Conservation (phyloP, 2,888 invertebrate species). For the Epicampocera succincta region DNA sequence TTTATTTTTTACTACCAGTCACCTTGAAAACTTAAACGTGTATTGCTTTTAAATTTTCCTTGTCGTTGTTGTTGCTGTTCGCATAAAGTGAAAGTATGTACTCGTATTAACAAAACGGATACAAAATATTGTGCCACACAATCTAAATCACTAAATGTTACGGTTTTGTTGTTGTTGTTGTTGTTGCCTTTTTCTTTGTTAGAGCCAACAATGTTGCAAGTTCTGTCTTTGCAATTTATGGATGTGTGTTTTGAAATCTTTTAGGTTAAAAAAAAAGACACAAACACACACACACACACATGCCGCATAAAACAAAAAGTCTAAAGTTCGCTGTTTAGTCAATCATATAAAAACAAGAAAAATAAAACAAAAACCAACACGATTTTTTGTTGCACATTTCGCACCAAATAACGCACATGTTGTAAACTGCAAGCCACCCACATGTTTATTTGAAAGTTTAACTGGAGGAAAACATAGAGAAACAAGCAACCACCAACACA, state of each 20-base stretch:
- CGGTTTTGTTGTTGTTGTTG: constrained; percentile 12
- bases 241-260: constrained; percentile 10
- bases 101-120: constrained; percentile 44
- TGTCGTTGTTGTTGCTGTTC: constrained; percentile 17
- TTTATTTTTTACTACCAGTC: constrained; percentile 7
- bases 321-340: constrained; percentile 27
- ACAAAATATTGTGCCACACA: constrained; percentile 44
- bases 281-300: background rate
- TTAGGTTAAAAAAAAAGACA: background rate
- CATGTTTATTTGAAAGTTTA: constrained; percentile 34
- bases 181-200: constrained; percentile 2
- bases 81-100: constrained; percentile 56
- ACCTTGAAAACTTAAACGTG: constrained; percentile 38
- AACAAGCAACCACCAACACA: background rate
- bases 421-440: constrained; percentile 40
- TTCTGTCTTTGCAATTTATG: constrained; percentile 18
- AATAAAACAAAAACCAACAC: background rate
- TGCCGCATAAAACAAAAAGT: constrained; percentile 21
- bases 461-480: background rate
- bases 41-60: constrained; percentile 3
- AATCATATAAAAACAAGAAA: background rate
- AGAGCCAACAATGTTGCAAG: constrained; percentile 35
- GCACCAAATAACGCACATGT: constrained; percentile 52
- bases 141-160: constrained; percentile 41
- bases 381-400: constrained; percentile 26